Percentiles rank a stretch among this genome's conserved stretches.
These are phyloP conservation scores for Gymnoscelis rufifasciata DNA, from an alignment of 2,888 invertebrate species.

Conservation along the genomic window DNA sequence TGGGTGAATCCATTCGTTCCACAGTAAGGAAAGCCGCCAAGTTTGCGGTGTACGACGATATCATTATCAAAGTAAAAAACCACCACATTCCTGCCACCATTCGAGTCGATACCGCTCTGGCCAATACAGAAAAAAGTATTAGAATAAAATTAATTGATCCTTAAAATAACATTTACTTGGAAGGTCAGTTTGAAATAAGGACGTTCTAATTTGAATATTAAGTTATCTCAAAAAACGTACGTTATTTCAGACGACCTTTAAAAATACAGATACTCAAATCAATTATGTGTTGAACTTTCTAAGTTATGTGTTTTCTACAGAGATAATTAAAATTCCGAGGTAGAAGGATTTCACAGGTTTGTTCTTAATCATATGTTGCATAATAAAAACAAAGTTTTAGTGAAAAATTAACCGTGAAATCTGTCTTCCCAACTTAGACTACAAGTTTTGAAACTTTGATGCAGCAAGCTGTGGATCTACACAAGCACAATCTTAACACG, in stretches of 20 bases:
- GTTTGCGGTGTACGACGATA: slow-evolving; percentile 97
- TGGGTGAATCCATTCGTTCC: slow-evolving; percentile 95
- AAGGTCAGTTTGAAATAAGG: slow-evolving; percentile 10
- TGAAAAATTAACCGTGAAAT: slow-evolving; percentile 37
- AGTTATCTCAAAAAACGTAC: neutral
- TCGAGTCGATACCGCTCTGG: slow-evolving; percentile 90
- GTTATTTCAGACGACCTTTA: slow-evolving; percentile 10
- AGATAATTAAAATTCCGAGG: slow-evolving; percentile 17
- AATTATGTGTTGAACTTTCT: slow-evolving; percentile 11
- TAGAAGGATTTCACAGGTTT: slow-evolving; percentile 36
- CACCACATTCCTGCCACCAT: slow-evolving; percentile 97
- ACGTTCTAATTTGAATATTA: neutral
- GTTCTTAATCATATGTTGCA: slow-evolving; percentile 7
- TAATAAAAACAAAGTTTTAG: slow-evolving; percentile 4
- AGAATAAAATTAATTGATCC: neutral
- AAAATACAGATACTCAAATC: slow-evolving; percentile 17
- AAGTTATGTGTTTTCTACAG: slow-evolving; percentile 14
- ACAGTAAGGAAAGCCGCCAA: slow-evolving; percentile 96
- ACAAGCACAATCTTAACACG: slow-evolving; percentile 57
- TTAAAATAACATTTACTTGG: slow-evolving; percentile 4
- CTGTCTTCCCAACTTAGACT: slow-evolving; percentile 35
- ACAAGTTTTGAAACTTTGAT: slow-evolving; percentile 61
- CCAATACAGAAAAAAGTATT: slow-evolving; percentile 17
- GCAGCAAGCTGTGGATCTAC: slow-evolving; percentile 78
- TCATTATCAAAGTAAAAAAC: slow-evolving; percentile 97